Percentiles rank a stretch among this genome's conserved stretches.
Conservation (phyloP, 2,888 invertebrate genomes). For the Leptura quadrifasciata region DNA sequence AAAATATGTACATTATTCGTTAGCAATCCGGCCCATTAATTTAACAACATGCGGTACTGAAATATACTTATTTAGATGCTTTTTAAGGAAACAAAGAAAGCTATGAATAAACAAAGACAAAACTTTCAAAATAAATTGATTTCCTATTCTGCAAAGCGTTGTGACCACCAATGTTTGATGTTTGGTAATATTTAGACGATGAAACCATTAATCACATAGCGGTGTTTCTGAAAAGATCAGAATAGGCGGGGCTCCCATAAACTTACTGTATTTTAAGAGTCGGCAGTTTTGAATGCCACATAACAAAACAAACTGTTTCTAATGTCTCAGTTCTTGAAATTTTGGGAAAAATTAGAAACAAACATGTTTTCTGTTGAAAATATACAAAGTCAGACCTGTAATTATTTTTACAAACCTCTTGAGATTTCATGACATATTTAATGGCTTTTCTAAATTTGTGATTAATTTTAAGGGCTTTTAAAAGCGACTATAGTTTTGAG, state of each 20-base stretch:
- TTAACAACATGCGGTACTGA: too few species aligned
- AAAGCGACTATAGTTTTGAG: background rate
- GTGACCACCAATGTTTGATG: conserved; percentile 51
- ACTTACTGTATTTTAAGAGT: conserved; percentile 47
- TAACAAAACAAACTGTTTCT: conserved; percentile 50
- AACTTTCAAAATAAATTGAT: conserved; percentile 43
- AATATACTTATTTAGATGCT: too few species aligned
- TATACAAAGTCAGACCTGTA: conserved; percentile 8
- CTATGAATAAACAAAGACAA: conserved; percentile 40
- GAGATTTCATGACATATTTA: conserved; percentile 18
- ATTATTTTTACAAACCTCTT: conserved; percentile 24
- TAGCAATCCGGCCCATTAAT: too few species aligned
- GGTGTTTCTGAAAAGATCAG: conserved; percentile 47
- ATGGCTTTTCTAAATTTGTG: conserved; percentile 4
- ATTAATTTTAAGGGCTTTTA: background rate
- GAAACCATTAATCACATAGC: conserved; percentile 54
- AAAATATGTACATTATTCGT: too few species aligned
- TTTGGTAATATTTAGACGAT: conserved; percentile 55
- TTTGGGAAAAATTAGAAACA: conserved; percentile 46
- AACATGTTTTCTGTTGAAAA: conserved; percentile 37
- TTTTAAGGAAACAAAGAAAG: background rate
- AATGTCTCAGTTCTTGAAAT: conserved; percentile 47
- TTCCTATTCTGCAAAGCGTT: conserved; percentile 36
- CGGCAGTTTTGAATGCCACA: conserved; percentile 43
- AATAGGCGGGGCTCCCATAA: conserved; percentile 48